These are phyloP conservation scores for Poecile montanus DNA, from an alignment of 2,797 vertebrate genomes.

Conservation along the genomic window DNA sequence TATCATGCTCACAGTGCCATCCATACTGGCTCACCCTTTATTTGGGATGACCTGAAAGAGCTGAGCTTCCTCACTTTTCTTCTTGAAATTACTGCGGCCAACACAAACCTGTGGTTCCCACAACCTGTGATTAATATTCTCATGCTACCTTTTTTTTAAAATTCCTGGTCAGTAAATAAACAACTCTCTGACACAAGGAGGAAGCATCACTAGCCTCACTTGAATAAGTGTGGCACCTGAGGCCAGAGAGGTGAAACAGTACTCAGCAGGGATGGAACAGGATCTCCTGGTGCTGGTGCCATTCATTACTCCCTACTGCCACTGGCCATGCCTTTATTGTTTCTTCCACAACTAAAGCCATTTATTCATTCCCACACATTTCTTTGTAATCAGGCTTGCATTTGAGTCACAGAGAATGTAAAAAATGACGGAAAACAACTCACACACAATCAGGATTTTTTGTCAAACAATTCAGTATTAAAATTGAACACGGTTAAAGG, in stretches of 20 bases:
- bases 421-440: not conserved
- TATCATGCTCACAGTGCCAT: not conserved
- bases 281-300: not conserved
- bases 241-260: not conserved
- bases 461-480: not conserved
- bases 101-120: not conserved
- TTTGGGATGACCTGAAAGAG: not conserved
- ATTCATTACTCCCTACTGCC: not conserved
- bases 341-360: not conserved
- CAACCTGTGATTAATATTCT: not conserved
- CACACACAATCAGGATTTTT: not conserved
- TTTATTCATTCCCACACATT: not conserved
- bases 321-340: not conserved
- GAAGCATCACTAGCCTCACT: not conserved
- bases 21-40: not conserved
- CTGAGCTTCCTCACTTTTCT: not conserved
- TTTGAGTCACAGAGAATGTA: not conserved
- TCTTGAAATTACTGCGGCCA: not conserved
- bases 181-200: conserved; percentile 1
- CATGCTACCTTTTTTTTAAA: not conserved
- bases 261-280: not conserved
- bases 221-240: not conserved
- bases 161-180: not conserved
- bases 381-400: not conserved
- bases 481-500: not conserved